Base-by-base conservation (phyloP, 2,888 invertebrate species). In the Sisyra terminalis region DNA sequence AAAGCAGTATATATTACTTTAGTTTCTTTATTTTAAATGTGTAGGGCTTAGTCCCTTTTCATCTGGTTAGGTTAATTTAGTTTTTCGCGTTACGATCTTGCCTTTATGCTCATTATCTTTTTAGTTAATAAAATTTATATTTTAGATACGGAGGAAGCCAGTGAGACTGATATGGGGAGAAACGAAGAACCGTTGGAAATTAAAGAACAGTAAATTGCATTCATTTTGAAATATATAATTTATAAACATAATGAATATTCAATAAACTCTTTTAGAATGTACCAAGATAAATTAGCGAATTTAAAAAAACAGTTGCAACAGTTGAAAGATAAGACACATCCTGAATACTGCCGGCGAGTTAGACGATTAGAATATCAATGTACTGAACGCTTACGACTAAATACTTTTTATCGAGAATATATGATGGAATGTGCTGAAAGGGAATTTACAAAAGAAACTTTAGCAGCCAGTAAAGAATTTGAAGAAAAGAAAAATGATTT, bases 401-500 rank as follows among this genome's bases (percentile, higher is more conserved):
- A 88, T 60, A 73, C 72, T 53, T 77, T 86, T 52, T 77, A 71
- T 61, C 71, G 78, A 49, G 86, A 88, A 48, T 83, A 86, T 55
- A 70, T 90, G 66, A 73, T 79, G 35, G 89, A 92, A 48, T 80
- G 85, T 51, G 83, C 89, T 0, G 90, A 94, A 52, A 71, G 78
- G 45, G 93, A 94, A 54, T 93, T 84, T 55, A 69, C 82, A 48
- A 72, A 78, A 30, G 94, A 96, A 57, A 89, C 88, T 56, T 85
- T 85, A 57, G 80, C 85, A 8, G 85, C 92, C 0, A 80, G 76
- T 1, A 86, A 88, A 57, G 94, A 96, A 56, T 92, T 88, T 65
- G 93, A 94, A 55, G 93, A 96, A 55, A 92, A 93, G 60, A 90
- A 90, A 61, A 73, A 86, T 49, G 94, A 94, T 58, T 63, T 94